These are phyloP conservation scores for Pseudopodoces humilis DNA, from an alignment of 2,113 vertebrate species.

Conservation along the genomic window DNA sequence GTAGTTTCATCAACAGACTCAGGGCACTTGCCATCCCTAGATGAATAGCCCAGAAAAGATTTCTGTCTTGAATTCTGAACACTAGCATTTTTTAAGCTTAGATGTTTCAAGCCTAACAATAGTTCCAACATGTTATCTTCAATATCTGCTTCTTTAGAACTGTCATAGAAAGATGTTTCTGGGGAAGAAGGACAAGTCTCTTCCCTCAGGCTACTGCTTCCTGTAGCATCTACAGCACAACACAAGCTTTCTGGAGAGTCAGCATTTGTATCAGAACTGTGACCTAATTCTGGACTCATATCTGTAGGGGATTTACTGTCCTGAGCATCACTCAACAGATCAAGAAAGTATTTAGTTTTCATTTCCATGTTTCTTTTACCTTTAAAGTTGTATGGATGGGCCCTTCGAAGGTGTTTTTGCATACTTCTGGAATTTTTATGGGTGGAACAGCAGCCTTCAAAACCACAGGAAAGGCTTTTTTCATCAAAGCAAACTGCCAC, in stretches of 20 bases:
- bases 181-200: constrained; percentile 71
- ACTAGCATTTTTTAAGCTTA: constrained; percentile 84
- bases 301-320: constrained; percentile 58
- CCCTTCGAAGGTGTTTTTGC: constrained; percentile 87
- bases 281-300: constrained; percentile 61
- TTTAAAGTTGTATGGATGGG: constrained; percentile 84
- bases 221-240: constrained; percentile 54
- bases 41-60: constrained; percentile 70
- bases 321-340: constrained; percentile 44
- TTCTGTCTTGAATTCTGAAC: constrained; percentile 67
- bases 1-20: constrained; percentile 64
- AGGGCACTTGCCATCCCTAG: constrained; percentile 72
- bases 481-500: constrained; percentile 89
- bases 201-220: constrained; percentile 49
- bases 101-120: constrained; percentile 85
- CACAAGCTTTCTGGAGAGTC: constrained; percentile 66
- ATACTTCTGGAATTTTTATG: constrained; percentile 86
- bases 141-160: constrained; percentile 65
- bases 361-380: constrained; percentile 77
- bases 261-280: constrained; percentile 68
- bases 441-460: constrained; percentile 87
- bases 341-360: constrained; percentile 64
- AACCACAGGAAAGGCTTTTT: constrained; percentile 87
- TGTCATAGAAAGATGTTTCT: constrained; percentile 67
- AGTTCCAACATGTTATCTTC: constrained; percentile 85